Base-by-base conservation (phyloP, 1,140 invertebrate genomes). In the Grapholita molesta region DNA sequence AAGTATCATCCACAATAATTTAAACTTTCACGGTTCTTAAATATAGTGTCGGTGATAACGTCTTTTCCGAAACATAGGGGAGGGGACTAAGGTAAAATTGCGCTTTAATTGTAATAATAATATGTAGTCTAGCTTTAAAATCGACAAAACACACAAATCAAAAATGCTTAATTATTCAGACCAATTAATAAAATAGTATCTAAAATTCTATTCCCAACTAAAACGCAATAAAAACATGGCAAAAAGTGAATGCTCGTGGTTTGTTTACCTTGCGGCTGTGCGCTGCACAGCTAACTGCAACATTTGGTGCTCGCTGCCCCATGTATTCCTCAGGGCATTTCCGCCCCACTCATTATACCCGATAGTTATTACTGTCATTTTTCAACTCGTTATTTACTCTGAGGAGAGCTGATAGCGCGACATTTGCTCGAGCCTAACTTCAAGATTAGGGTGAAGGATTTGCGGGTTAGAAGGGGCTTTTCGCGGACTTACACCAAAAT, bases 331-430 rank as follows among this genome's bases (percentile, higher is more conserved):
- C 52, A 64, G 89, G 88, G 89, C 81, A 85, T 88, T 81, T 74
- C 82, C 85, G 72, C 89, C 89, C 89, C 80, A 84, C 85, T 91
- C 89, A 91, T 91, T 91, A 91, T 84, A 80, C 79, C 80, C 78
- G 77, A 88, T 90, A 90, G 88, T 91, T 91, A 91, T 91, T 90
- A 86, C 89, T 86, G 88, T 88, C 86, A 91, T 91, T 91, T 91
- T 91, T 91, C 89, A 91, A 90, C 86, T 91, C 85, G 89, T 90
- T 91, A 89, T 91, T 91, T 91, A 91, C 86, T 89, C 86, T 89
- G 87, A 82, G 82, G 70, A 81, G 79, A 81, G 83, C 85, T 88
- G 89, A 91, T 91, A 90, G 82, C 86, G 77, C 79, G 85, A 88
- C 83, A 89, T 89, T 89, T 91, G 82, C 83, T 86, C 69, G 70